phyloP scores from a whole-genome alignment of 2,113 vertebrate genomes.

The Dromas ardeola region DNA sequence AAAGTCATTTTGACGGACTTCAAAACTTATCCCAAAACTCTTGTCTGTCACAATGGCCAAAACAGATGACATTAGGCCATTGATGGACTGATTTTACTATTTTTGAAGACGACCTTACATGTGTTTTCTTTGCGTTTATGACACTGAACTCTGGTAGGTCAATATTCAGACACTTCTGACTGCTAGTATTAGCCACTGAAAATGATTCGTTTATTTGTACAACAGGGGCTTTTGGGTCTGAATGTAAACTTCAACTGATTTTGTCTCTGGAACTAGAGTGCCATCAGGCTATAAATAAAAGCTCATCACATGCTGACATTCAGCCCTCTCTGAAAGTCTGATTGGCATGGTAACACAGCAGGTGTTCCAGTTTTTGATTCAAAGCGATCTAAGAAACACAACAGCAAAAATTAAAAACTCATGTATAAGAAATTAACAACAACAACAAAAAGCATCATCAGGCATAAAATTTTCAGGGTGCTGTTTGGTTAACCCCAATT shows the following conservation, averaged over 20 bases:
- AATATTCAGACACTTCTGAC: neutral
- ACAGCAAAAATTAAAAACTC: constrained; percentile 5
- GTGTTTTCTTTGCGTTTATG: neutral
- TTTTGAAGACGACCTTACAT: neutral
- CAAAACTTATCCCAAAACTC: neutral
- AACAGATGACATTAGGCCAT: neutral
- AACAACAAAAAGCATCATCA: neutral
- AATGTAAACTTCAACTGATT: neutral
- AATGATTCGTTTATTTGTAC: neutral
- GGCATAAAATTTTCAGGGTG: neutral
- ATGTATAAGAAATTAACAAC: neutral
- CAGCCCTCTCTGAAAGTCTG: neutral
- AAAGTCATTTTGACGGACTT: neutral
- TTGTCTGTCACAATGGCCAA: neutral
- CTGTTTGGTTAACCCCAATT: neutral
- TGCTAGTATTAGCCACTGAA: neutral
- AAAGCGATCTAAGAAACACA: neutral
- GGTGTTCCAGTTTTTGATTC: neutral
- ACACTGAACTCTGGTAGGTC: neutral
- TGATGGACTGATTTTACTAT: neutral
- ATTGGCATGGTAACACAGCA: constrained; percentile 25
- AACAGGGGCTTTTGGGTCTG: neutral
- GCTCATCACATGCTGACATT: neutral
- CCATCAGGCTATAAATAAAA: constrained; percentile 19
- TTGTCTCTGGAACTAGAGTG: neutral